Evolutionary conservation across 1,140 invertebrate genomes (phyloP), one percentile per base, ranked within the genome.

Genomic region (Meloidogyne floridensis): DNA sequence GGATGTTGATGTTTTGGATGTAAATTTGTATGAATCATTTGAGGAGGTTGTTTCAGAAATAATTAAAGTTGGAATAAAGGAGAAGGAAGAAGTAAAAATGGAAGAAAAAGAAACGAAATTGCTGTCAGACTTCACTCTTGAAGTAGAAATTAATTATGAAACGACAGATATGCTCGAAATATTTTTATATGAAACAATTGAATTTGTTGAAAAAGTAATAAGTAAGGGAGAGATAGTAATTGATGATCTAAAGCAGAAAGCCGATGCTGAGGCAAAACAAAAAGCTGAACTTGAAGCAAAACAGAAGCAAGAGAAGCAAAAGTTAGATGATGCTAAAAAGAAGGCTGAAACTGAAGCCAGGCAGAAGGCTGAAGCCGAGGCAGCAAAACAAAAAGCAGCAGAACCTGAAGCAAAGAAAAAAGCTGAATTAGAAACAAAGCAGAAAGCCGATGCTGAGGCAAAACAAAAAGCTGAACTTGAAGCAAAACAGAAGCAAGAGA

Each of bases 111-210:
- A 53, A 76, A 54, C 32, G 3, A 51, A 47, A 56, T 8, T 75
- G 11, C 11, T 56, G 32, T 47, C 47, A 47, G 56, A 59, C 4
- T 59, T 59, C 13, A 59, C 56, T 15, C 56, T 59, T 59, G 56
- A 76, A 13, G 75, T 76, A 13, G 32, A 59, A 10, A 76, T 76
- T 5, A 65, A 76, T 54, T 76, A 54, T 54, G 75, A 54, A 11
- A 53, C 75, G 11, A 20, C 47, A 11, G 75, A 76, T n/a, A 65
- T 76, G 32, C 32, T 76, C 10, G 75, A 76, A 54, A 6, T 53
- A 13, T 76, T 51, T 42, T 15, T 76, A 11, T 76, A 76, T 76
- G 75, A 76, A 13, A 76, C 75, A 11, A 51, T 54, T 32, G 75
- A 76, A 76, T 76, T n/a, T 5, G 32, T 53, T 15, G 47, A 76